Evolutionary conservation across 2,888 invertebrate species (phyloP), one percentile per base, ranked within the genome.

Genomic region (Odontothrips loti): DNA sequence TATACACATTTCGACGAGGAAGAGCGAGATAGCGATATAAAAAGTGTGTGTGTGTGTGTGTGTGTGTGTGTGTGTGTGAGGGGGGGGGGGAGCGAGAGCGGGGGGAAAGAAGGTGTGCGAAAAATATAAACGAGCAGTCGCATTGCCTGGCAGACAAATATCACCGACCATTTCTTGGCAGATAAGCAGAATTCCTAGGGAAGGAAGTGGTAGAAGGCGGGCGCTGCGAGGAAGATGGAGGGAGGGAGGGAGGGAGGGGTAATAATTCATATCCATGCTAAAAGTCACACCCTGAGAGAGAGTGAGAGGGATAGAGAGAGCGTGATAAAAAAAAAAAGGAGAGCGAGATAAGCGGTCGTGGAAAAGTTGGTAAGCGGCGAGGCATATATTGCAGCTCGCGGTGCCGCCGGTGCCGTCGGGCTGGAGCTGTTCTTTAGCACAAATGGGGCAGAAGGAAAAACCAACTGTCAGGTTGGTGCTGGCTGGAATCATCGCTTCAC

Each of bases 221-320:
- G 68, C n/a, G 68, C 8, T 9, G 23, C 1, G 23, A 23, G 68
- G 27, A 48, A 12, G 48, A 12, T n/a, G 27, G 68, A 68, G 68
- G 0, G 68, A 10, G 68, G 23, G 6, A 23, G 63, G 63, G 9
- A 0, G 68, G 68, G 68, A 6, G 68, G 68, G 68, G 23, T 75
- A 23, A 75, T 75, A 75, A 75, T 75, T 75, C 68, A 75, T 27
- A 75, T 75, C 27, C 68, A 75, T 27, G 68, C 68, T 75, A 75
- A 75, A 75, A 75, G 68, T 75, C 68, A 27, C 68, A 11, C 68
- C 27, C 68, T 23, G 68, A 27, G 68, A 23, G 23, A 27, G 27
- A 75, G 68, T 12, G 27, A 75, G 27, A 68, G 27, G 10, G 63
- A n/a, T n/a, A 63, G 20, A 20, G 20, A 63, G 11, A 68, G 68